Evolutionary conservation across 30 jellyfish, hydroid and myxozoan species (phyloP), one percentile per base, ranked within the genome.

Genomic region (Hydractinia echinata): DNA sequence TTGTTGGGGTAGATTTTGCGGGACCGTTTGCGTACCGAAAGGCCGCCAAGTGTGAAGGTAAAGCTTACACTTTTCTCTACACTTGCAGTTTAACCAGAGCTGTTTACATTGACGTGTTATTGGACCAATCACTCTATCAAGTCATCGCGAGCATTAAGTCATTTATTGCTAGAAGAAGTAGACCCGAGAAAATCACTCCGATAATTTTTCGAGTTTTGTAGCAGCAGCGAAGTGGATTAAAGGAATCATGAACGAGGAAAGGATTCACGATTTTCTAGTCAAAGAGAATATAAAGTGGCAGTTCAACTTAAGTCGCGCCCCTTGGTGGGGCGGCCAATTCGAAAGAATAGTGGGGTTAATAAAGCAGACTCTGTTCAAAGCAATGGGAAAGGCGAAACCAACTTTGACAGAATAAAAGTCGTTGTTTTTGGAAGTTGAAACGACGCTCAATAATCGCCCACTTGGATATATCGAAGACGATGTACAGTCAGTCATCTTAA

Each of bases 321-420:
- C 89, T 14, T 84, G 90, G 95, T 76, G 95, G 94, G 89, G 95
- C 10, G 92, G 95, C 61, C 71, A 70, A 69, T 77, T 77, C 58
- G 91, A 89, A 84, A 72, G 95, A 52, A 18, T 85, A 72, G 74
- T 82, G 60, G 89, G 93, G 19, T 19, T 71, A 11, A 72, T 78
- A 78, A 83, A 88, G 66, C 15, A 81, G 30, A 68, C 87, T 48
- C 56, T 76, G 48, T 50, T 79, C 50, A 82, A 82, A 66, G 89
- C 73, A 51, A 68, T 78, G 16, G 89, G 95, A 61, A 76, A 73
- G 39, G 61, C 84, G 39, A 10, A 74, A 21, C 81, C 81, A 50
- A 66, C 81, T 11, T 88, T 58, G 58, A 69, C 68, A 64, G 89
- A 69, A 79, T 68, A 83, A 13, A 80, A 88, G 66, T 86, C 79